Percentiles rank a stretch among this genome's conserved stretches.
These are phyloP conservation scores for Drosophila mayaguana DNA, from an alignment of 2,888 invertebrate species.

Conservation along the genomic window DNA sequence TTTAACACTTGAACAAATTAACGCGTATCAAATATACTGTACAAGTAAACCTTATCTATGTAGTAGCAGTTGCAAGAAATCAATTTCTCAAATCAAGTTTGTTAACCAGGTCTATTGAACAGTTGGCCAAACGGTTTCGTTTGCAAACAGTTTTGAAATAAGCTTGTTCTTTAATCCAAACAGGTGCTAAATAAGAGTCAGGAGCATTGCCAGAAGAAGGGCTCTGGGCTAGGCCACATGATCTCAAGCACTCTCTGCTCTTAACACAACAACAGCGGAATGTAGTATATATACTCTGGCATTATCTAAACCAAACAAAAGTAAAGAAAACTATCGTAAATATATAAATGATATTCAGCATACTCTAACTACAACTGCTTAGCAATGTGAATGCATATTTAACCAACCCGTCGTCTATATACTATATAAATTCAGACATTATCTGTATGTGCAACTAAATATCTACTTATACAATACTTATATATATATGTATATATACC, in stretches of 20 bases:
- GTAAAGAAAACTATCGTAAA: constrained; percentile 24
- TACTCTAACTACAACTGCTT: constrained; percentile 45
- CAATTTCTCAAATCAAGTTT: constrained; percentile 23
- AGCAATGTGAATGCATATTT: constrained; percentile 54
- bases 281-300: constrained; percentile 18
- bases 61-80: constrained; percentile 49
- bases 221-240: constrained; percentile 12
- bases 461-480: constrained; percentile 39
- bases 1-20: constrained; percentile 55
- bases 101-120: constrained; percentile 20
- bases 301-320: constrained; percentile 11
- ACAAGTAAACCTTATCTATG: constrained; percentile 38
- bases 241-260: constrained; percentile 45
- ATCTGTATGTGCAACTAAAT: constrained; percentile 65
- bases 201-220: constrained; percentile 26
- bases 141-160: constrained; percentile 18
- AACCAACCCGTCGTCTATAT: constrained; percentile 74
- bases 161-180: constrained; percentile 16
- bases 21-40: constrained; percentile 67
- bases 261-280: constrained; percentile 6
- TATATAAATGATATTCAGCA: constrained; percentile 27
- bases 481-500: constrained; percentile 2
- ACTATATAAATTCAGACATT: constrained; percentile 65
- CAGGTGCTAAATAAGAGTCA: constrained; percentile 14
- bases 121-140: constrained; percentile 33